phyloP scores from a whole-genome alignment of 2,113 vertebrate genomes.

The Gobiocypris rarus region DNA sequence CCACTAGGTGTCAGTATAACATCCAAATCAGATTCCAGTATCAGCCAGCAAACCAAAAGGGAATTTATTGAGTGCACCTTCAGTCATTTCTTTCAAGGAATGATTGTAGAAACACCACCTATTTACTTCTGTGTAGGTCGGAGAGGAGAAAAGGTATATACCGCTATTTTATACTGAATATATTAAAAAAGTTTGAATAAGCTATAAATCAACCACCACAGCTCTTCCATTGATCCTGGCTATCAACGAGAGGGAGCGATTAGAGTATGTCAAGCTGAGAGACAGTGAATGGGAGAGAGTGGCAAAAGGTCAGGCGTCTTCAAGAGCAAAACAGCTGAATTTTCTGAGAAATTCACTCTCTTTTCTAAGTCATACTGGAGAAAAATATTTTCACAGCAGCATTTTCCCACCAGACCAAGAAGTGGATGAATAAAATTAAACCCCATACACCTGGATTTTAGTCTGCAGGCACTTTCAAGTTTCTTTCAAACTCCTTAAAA shows the following conservation, averaged over 20 bases:
- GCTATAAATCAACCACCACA: not conserved
- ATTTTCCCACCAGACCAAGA: not conserved
- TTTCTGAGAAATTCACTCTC: not conserved
- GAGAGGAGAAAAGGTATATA: not conserved
- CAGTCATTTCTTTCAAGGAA: not conserved
- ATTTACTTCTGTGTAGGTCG: not conserved
- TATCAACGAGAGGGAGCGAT: not conserved
- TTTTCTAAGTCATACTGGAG: not conserved
- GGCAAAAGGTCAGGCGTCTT: not conserved
- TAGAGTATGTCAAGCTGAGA: not conserved
- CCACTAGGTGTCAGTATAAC: conserved; percentile 2
- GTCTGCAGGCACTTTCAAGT: not conserved
- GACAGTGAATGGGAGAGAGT: not conserved
- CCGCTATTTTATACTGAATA: not conserved
- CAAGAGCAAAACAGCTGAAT: not conserved
- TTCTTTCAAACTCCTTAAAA: conserved; percentile 1
- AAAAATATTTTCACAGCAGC: not conserved
- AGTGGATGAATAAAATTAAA: not conserved
- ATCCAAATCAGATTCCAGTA: not conserved
- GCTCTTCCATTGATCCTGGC: not conserved
- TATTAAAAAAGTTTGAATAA: not conserved
- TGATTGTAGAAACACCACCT: not conserved
- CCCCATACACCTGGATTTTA: not conserved
- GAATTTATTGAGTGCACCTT: not conserved
- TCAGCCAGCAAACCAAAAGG: not conserved